These are phyloP conservation scores for Therioaphis trifolii DNA, from an alignment of 2,888 invertebrate species.

Conservation along the genomic window DNA sequence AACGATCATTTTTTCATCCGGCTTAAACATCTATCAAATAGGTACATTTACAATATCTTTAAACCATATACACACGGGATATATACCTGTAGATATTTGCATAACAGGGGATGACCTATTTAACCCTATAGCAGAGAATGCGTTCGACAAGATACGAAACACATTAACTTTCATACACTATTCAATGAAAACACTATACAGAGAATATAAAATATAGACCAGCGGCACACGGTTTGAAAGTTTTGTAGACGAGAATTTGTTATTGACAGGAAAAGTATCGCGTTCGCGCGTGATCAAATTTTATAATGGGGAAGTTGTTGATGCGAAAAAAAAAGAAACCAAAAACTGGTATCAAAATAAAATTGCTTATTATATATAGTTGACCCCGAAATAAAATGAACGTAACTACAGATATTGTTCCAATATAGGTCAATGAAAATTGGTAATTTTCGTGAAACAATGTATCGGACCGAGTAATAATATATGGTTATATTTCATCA, in stretches of 20 bases:
- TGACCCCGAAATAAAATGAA: not conserved
- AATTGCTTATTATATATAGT: not conserved
- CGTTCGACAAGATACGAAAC: too few species aligned
- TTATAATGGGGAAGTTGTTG: not conserved
- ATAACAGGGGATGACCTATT: too few species aligned
- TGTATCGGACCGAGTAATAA: too few species aligned
- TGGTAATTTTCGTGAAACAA: not conserved
- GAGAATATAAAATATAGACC: not conserved
- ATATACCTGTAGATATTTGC: too few species aligned
- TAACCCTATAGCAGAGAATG: too few species aligned
- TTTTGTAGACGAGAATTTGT: not conserved
- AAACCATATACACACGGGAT: too few species aligned
- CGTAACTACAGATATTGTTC: not conserved
- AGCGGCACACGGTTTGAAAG: not conserved
- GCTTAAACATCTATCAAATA: too few species aligned
- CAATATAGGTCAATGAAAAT: not conserved
- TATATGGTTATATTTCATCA: too few species aligned
- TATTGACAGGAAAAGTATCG: not conserved
- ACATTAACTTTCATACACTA: too few species aligned
- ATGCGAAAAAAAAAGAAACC: not conserved
- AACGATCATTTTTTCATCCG: too few species aligned
- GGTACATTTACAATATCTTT: too few species aligned
- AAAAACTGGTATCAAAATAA: not conserved
- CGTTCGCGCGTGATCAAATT: slow-evolving; percentile 16
- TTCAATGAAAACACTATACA: not conserved